A percentile compares a stretch with the other conserved stretches of the same genome.
Evolutionary conservation across 2,113 vertebrate genomes (phyloP).

Genomic region (Gorsachius goisagi): DNA sequence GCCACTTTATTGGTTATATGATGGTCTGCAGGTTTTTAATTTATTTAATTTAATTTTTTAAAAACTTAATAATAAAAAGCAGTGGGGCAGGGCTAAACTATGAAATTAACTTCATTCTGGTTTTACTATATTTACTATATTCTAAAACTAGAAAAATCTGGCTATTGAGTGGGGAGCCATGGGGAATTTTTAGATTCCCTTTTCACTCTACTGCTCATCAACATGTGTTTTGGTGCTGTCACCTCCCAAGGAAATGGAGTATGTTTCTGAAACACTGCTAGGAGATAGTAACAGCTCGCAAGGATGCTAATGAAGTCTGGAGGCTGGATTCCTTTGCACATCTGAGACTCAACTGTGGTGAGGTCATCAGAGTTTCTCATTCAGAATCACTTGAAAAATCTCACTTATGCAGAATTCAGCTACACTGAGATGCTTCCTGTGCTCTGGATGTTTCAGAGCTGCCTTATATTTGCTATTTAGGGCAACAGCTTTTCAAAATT

Average conservation of each 20-base stretch:
- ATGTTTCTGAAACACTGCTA: conserved; percentile 34
- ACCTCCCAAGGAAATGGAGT: conserved; percentile 25
- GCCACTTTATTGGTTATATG: background rate
- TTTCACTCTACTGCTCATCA: conserved; percentile 27
- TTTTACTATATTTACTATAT: background rate
- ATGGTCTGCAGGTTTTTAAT: background rate
- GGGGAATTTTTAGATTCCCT: conserved; percentile 47
- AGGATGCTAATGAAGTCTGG: conserved; percentile 52
- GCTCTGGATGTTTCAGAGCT: background rate
- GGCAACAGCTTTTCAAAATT: conserved; percentile 38
- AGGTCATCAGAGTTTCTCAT: conserved; percentile 18
- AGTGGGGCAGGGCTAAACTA: background rate
- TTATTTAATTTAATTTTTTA: background rate
- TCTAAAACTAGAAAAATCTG: background rate
- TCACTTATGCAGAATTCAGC: background rate
- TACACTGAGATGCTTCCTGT: background rate
- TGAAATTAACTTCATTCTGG: background rate
- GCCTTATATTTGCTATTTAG: conserved; percentile 5
- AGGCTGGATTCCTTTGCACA: conserved; percentile 46
- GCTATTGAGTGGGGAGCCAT: background rate
- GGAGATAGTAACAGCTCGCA: conserved; percentile 34
- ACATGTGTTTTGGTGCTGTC: conserved; percentile 41
- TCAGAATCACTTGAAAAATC: background rate
- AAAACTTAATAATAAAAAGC: background rate
- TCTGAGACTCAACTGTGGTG: background rate